Evolutionary conservation across 2,113 vertebrate species (phyloP), one percentile per base, ranked within the genome.

Genomic region (Reinhardtius hippoglossoides): DNA sequence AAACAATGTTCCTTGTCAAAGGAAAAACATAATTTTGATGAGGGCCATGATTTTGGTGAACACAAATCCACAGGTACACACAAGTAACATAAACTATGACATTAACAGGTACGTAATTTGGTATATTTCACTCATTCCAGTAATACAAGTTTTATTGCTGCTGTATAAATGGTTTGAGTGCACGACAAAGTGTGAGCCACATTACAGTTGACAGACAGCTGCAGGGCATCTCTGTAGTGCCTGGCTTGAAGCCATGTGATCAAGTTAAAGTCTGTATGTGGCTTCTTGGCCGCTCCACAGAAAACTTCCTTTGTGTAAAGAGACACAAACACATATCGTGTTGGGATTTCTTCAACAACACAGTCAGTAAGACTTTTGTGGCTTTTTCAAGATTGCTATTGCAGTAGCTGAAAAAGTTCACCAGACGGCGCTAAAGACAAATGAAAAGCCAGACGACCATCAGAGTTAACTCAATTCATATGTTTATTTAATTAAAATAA

Each of bases 391-490:
- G 4, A 2, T n/a, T 15, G 1, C 18, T 52, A 27, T 31, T 27
- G 1, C 56, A 64, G 57, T 40, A 48, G 5, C 27, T 74, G 8
- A 16, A 61, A 26, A 44, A 44, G 1, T 67, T 26, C 80, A 70
- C 56, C 3, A 85, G 88, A 83, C 67, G 83, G 69, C 27, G 60
- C 24, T 71, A 88, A 79, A 78, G 46, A 40, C 54, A 72, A 74
- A 27, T 31, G 0, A 20, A 5, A 63, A 3, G 20, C 8, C 12
- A 59, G 70, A 24, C 24, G 4, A 14, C 14, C 44, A 46, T 14
- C 44, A 46, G 46, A 60, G 27, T 40, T 7, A 61, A 13, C 26
- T 55, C 13, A 10, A 4, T 23, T 56, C 3, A 10, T 6, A 8
- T 12, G 54, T 23, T 23, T 6, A 24, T 24, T 56, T 57, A 15